These are phyloP conservation scores for Prionailurus bengalensis DNA, from an alignment of 2,113 vertebrate species.

Conservation along the genomic window DNA sequence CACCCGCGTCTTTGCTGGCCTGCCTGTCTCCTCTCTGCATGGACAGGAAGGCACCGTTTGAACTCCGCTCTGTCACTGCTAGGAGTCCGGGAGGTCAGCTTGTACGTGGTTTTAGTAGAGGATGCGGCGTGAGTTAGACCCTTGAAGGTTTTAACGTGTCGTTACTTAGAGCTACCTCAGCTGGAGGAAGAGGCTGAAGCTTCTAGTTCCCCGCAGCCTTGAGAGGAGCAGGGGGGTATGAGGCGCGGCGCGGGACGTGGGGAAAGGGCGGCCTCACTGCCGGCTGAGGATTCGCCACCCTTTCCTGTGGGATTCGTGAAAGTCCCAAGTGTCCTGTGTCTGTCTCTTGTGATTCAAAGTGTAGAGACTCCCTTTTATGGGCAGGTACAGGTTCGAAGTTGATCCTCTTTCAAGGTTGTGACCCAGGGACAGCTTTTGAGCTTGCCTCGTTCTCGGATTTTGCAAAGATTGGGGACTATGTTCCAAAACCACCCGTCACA, in stretches of 20 bases:
- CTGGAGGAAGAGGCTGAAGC: not conserved
- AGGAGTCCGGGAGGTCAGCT: not conserved
- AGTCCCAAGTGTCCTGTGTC: not conserved
- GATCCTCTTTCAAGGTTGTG: not conserved
- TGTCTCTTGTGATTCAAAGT: not conserved
- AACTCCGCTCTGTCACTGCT: not conserved
- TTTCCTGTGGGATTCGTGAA: not conserved
- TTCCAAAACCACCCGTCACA: not conserved
- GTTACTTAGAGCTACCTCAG: not conserved
- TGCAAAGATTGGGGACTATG: not conserved
- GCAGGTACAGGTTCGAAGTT: not conserved
- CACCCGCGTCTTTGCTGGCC: not conserved
- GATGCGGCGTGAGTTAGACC: not conserved
- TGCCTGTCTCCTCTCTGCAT: not conserved
- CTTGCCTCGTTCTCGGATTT: not conserved
- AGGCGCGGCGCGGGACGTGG: too few relatives aligned
- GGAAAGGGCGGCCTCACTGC: not conserved
- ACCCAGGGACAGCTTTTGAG: not conserved
- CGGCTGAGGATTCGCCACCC: too few relatives aligned
- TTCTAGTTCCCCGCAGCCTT: not conserved
- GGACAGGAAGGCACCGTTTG: not conserved
- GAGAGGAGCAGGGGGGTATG: not conserved
- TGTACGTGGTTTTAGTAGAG: not conserved
- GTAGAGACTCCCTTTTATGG: not conserved
- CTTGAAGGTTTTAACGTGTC: not conserved